Conservation (phyloP, 2,113 vertebrate species). For the Pica pica region DNA sequence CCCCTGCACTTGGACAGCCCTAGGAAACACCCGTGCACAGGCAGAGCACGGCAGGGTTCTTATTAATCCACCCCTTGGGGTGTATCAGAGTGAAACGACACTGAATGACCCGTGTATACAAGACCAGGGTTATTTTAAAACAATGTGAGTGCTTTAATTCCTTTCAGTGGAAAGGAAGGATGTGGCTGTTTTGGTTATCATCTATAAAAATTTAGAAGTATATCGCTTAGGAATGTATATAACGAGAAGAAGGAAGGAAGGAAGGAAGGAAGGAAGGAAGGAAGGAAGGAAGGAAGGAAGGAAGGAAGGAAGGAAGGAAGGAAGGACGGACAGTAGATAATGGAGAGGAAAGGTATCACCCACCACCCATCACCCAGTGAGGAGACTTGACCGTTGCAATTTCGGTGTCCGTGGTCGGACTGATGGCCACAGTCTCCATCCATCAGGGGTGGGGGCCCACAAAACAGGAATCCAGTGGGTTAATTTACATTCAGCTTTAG, state of each 20-base stretch:
- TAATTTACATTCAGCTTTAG: background rate
- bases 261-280: background rate
- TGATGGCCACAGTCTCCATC: background rate
- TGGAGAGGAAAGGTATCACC: background rate
- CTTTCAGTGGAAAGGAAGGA: no score
- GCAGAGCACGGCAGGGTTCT: background rate
- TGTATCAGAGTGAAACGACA: background rate
- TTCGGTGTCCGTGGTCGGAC: rapidly evolving
- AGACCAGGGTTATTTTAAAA: background rate
- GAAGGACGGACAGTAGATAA: background rate
- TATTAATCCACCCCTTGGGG: background rate
- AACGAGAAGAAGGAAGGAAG: background rate
- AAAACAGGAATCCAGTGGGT: background rate
- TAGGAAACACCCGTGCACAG: background rate
- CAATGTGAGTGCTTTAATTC: background rate
- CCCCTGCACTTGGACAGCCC: background rate
- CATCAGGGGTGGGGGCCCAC: no score
- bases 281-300: background rate
- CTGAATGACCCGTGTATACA: rapidly evolving
- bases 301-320: background rate
- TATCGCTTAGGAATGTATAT: background rate
- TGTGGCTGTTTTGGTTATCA: no score
- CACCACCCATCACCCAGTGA: background rate
- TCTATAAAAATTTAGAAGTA: background rate
- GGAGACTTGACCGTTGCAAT: no score